Base-by-base conservation (phyloP, 2,113 vertebrate genomes). In the Tragelaphus scriptus region DNA sequence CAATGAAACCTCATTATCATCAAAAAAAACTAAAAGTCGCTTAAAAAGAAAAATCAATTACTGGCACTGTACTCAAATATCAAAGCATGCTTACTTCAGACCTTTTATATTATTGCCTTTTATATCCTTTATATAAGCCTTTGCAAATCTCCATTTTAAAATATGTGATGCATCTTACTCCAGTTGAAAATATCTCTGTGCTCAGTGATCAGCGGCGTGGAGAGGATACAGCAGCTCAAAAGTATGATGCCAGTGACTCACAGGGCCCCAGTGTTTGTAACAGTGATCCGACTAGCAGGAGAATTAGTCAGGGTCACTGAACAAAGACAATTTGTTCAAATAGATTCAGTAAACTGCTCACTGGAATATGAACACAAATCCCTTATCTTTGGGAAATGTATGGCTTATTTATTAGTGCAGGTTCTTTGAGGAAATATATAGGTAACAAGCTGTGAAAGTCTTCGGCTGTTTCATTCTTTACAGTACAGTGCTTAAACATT, bases 271-370 rank as follows among this genome's bases (percentile, higher is more conserved):
- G 88, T 77, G 93, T 91, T 95, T 97, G 40, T 82, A 94, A 96
- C 63, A 86, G 63, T 93, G 97, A 97, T 97, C 90, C 68, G 79
- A 56, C 90, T 65, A 97, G 93, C 90, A 81, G 90, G 55, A 95
- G 97, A 97, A 97, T 97, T 97, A 94, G 93, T 94, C 90, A 96
- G 98, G 86, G 95, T 79, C 97, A 96, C 23, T 94, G 94, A 97
- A 96, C 96, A 97, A 96, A 98, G 94, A 95, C 93, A 97, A 92
- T 98, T 97, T 97, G 95, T 93, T 97, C 97, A 96, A 68, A 97
- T 95, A 93, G 94, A 97, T 91, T 87, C 85, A 61, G 61, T 94
- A 96, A 95, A 94, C 87, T 85, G 86, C 85, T 97, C 77, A 53
- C 63, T 97, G 93, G 92, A 59, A 97, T 96, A 95, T 86, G 95